These are phyloP conservation scores for Megaceryle alcyon DNA, from an alignment of 2,797 vertebrate species.

Conservation along the genomic window DNA sequence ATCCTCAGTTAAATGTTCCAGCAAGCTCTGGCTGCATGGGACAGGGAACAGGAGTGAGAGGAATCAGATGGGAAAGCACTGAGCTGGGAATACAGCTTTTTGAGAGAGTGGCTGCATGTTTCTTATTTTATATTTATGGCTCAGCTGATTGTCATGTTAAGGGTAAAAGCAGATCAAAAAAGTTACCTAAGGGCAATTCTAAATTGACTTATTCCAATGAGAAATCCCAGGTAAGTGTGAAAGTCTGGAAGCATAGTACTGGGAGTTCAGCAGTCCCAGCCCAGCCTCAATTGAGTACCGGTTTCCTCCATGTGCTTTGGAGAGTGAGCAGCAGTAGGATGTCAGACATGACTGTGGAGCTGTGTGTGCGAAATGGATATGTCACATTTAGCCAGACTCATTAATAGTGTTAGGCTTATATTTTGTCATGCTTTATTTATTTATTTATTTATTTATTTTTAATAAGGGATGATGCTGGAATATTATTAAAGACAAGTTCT, in stretches of 20 bases:
- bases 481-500: not conserved
- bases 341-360: not conserved
- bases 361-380: not conserved
- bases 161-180: not conserved
- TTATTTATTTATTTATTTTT: not conserved
- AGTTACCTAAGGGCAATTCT: not conserved
- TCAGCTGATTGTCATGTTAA: not conserved
- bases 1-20: not conserved
- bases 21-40: not conserved
- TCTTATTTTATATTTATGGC: not conserved
- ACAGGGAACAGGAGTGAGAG: not conserved
- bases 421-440: not conserved
- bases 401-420: not conserved
- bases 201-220: not conserved
- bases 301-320: not conserved
- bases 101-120: not conserved
- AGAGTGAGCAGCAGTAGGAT: not conserved
- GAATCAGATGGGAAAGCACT: not conserved
- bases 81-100: not conserved
- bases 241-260: not conserved
- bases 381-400: not conserved
- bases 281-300: not conserved
- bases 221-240: not conserved
- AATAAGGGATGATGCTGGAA: not conserved
- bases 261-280: not conserved